phyloP scores from a whole-genome alignment of 2,888 invertebrate species.

The Horisme vitalbata region DNA sequence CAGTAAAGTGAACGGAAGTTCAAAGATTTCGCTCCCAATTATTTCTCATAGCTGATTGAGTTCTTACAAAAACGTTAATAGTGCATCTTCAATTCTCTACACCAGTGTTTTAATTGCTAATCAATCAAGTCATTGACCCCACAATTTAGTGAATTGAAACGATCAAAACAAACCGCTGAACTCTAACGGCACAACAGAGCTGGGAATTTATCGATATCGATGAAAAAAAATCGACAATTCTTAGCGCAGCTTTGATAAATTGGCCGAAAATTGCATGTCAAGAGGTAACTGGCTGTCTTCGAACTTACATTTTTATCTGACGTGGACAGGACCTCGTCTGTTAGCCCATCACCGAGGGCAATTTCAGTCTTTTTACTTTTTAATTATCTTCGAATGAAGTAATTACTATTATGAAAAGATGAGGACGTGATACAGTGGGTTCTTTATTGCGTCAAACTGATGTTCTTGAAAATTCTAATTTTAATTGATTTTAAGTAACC shows the following conservation, averaged over 20 bases:
- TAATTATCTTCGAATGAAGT: slow-evolving; percentile 31
- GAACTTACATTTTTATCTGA: slow-evolving; percentile 73
- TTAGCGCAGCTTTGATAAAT: slow-evolving; percentile 62
- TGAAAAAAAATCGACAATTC: slow-evolving; percentile 41
- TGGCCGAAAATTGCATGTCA: slow-evolving; percentile 79
- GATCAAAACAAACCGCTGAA: slow-evolving; percentile 29
- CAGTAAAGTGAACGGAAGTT: neutral
- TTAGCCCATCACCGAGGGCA: slow-evolving; percentile 61
- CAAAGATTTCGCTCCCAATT: neutral
- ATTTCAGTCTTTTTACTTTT: slow-evolving; percentile 35
- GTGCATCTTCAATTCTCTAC: slow-evolving; percentile 15
- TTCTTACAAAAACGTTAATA: slow-evolving; percentile 15
- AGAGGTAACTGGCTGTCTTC: slow-evolving; percentile 70
- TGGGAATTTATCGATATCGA: slow-evolving; percentile 44
- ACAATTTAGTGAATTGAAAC: slow-evolving; percentile 23
- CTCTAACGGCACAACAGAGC: slow-evolving; percentile 24
- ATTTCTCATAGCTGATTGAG: slow-evolving; percentile 5
- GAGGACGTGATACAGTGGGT: slow-evolving; percentile 2
- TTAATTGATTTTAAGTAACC: neutral
- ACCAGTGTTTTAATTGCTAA: slow-evolving; percentile 31
- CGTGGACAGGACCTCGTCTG: slow-evolving; percentile 56
- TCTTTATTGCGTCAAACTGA: slow-evolving; percentile 5
- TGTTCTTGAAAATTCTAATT: neutral
- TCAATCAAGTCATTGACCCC: slow-evolving; percentile 31
- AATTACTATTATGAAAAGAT: slow-evolving; percentile 21